Percentiles rank a stretch among this genome's conserved stretches.
Conservation (phyloP, 2,888 invertebrate species). For the Clanis bilineata region DNA sequence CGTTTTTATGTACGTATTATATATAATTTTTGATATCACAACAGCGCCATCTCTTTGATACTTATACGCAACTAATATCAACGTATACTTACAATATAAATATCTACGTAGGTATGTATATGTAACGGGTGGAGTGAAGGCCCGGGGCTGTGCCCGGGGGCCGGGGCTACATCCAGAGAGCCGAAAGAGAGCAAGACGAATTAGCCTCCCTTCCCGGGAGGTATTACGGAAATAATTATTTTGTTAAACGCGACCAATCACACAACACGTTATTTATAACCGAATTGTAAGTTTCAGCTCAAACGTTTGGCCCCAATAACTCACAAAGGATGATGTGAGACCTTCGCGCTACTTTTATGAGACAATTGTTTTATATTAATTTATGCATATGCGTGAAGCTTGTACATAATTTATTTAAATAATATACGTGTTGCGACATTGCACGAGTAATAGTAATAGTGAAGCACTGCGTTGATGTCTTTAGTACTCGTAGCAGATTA, state of each 20-base stretch:
- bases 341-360: background rate
- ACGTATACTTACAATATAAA: background rate
- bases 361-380: background rate
- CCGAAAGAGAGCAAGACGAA: background rate
- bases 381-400: background rate
- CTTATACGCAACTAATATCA: background rate
- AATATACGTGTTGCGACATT: background rate
- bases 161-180: background rate
- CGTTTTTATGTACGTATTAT: no score
- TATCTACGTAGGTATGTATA: background rate
- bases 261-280: conserved; percentile 39
- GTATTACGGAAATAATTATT: conserved; percentile 33
- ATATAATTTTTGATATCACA: background rate
- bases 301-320: conserved; percentile 19
- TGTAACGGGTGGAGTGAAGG: background rate
- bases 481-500: conserved; percentile 40
- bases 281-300: conserved; percentile 17
- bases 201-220: conserved; percentile 16
- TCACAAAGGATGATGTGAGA: conserved; percentile 25
- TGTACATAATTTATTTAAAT: background rate
- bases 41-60: conserved; percentile 31
- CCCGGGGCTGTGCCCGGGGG: no score
- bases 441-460: background rate
- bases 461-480: conserved; percentile 61
- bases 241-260: conserved; percentile 35